Base-by-base conservation (phyloP, 2,797 vertebrate species). In the Phalanger gymnotis region DNA sequence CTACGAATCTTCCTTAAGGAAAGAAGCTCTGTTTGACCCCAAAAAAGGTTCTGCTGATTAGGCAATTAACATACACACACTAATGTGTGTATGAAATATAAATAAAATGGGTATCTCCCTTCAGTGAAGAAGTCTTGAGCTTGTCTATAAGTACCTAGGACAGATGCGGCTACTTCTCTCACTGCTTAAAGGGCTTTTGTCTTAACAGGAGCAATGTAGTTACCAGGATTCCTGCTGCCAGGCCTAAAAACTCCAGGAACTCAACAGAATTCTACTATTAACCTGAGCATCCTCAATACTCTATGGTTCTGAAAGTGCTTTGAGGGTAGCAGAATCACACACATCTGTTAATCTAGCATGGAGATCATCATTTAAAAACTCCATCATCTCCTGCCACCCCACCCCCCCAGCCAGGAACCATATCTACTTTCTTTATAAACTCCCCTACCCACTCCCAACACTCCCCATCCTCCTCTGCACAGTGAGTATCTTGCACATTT, bases 371-470 rank as follows among this genome's bases (percentile, higher is more conserved):
- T 1, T 28, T 1, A 87, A 47, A 81, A 81, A 40, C n/a, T 87
- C n/a, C n/a, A 40, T 47, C 0, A 31, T 10, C n/a, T 13, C 13
- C 34, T 16, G 0, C 2, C 1, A 11, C 31, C 1, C 1, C 14
- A 5, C 6, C 9, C 66, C 19, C 19, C 73, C 22, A 25, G 57
- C 58, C 31, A 34, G 34, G n/a, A 81, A 47, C 40, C 66, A 22
- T 10, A 7, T 47, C 66, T 81, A 47, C 7, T 47, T 81, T 81
- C 58, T 66, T 66, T 66, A 31, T n/a, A 66, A 73, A 73, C 19
- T n/a, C 61, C n/a, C 73, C 2, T 3, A 4, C 19, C n/a, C n/a
- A 25, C n/a, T 22, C n/a, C 16, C n/a, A 40, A 25, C 31, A 27
- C 3, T 11, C 9, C 25, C 25, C 73, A 51, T 4, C 40, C 73